Conservation (phyloP, 1,140 invertebrate species). For the Drosophila persimilis region DNA sequence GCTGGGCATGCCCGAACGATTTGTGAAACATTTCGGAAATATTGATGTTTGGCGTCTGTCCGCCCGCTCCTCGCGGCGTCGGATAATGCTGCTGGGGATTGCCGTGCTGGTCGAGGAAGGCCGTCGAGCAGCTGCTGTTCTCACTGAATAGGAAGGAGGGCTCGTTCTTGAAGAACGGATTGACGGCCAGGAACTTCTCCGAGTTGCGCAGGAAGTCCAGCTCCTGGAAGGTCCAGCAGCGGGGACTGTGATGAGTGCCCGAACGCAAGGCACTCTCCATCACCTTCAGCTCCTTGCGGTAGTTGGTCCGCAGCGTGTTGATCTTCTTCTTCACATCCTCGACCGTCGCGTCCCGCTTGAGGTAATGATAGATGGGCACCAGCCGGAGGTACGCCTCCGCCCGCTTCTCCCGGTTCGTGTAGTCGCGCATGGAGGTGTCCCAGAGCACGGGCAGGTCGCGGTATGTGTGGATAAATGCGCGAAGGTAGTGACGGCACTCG, state of each 20-base stretch:
- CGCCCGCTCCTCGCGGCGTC: constrained; percentile 7
- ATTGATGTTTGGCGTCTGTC: constrained; percentile 70
- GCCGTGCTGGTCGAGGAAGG: constrained; percentile 56
- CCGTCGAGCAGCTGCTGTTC: constrained; percentile 55
- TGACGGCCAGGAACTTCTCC: constrained; percentile 75
- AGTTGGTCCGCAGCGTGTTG: constrained; percentile 76
- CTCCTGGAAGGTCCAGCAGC: constrained; percentile 79
- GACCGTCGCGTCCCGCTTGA: constrained; percentile 75
- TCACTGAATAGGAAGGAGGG: constrained; percentile 63
- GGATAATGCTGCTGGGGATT: constrained; percentile 54
- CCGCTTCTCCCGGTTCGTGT: constrained; percentile 77
- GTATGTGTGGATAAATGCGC: constrained; percentile 76
- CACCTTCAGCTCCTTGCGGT: constrained; percentile 76
- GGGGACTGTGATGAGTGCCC: constrained; percentile 67
- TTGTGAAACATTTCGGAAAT: constrained; percentile 80
- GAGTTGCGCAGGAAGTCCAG: constrained; percentile 76
- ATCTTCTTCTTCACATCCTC: constrained; percentile 82
- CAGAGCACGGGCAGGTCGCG: constrained; percentile 74
- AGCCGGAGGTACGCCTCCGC: constrained; percentile 74
- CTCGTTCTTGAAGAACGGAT: constrained; percentile 69
- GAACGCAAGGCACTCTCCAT: constrained; percentile 70
- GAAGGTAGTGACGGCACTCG: constrained; percentile 75
- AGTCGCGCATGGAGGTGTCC: constrained; percentile 76
- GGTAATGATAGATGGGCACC: constrained; percentile 77
- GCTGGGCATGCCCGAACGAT: constrained; percentile 65